Evolutionary conservation across 2,888 invertebrate genomes (phyloP).

Genomic region (Cryptops parisi): DNA sequence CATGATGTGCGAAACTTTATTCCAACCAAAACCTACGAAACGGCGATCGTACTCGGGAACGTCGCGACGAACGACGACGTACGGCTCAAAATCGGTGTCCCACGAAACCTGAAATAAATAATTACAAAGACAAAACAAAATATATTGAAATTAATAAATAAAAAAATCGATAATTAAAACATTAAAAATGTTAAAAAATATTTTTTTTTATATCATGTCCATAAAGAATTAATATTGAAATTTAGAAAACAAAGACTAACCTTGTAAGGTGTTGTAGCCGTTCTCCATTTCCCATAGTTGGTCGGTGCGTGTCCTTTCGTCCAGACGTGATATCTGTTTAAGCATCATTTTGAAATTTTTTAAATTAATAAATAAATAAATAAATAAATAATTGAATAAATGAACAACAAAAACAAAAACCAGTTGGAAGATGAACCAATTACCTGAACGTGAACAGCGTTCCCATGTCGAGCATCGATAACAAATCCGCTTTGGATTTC

Average conservation of each 20-base stretch:
- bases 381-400: too few species aligned
- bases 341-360: too few species aligned
- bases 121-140: neutral
- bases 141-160: neutral
- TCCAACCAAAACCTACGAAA: slow-evolving; percentile 94
- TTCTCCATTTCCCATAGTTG: slow-evolving; percentile 64
- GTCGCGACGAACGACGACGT: slow-evolving; percentile 56
- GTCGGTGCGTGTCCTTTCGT: slow-evolving; percentile 73
- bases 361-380: too few species aligned
- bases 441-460: slow-evolving; percentile 64
- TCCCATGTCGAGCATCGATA: slow-evolving; percentile 54
- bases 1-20: slow-evolving; percentile 48
- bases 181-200: neutral
- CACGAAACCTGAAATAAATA: slow-evolving; percentile 53
- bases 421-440: neutral
- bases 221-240: too few species aligned
- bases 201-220: too few species aligned
- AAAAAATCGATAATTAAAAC: neutral
- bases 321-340: slow-evolving; percentile 71
- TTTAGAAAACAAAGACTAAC: slow-evolving; percentile 30
- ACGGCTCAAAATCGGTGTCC: slow-evolving; percentile 84
- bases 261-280: slow-evolving; percentile 57
- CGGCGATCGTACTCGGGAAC: slow-evolving; percentile 62
- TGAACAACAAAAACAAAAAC: slow-evolving; percentile 13
- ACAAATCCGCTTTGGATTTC: slow-evolving; percentile 54